Evolutionary conservation across 2,797 vertebrate genomes (phyloP).

Genomic region (Knipowitschia caucasica): DNA sequence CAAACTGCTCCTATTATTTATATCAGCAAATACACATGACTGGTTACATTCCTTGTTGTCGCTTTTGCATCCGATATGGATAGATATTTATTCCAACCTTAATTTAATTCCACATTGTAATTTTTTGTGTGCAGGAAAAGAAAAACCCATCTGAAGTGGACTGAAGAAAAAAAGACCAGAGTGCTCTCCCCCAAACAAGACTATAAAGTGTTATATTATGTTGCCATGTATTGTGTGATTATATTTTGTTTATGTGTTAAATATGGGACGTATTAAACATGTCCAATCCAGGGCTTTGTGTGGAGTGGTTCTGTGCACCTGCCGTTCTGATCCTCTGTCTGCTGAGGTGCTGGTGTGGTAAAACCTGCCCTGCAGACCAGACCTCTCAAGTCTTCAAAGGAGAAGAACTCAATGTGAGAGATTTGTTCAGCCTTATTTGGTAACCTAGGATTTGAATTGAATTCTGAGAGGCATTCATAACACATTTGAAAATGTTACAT

Average conservation of each 20-base stretch:
- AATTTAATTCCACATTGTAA: conserved; percentile 74
- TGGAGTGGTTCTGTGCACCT: conserved; percentile 23
- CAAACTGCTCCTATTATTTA: background rate
- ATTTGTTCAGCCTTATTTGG: conserved; percentile 86
- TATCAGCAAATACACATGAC: background rate
- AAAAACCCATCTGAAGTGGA: conserved; percentile 68
- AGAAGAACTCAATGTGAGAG: conserved; percentile 77
- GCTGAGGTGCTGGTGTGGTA: conserved; percentile 67
- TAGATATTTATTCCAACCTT: conserved; percentile 53
- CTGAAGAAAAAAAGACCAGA: background rate
- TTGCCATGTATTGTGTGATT: background rate
- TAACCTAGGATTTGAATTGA: conserved; percentile 83
- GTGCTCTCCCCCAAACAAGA: background rate
- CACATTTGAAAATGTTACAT: conserved; percentile 81
- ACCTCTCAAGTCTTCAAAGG: conserved; percentile 81
- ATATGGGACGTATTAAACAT: conserved; percentile 35
- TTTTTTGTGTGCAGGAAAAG: conserved; percentile 74
- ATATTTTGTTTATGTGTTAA: background rate
- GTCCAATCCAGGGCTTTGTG: conserved; percentile 12
- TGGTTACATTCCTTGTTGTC: background rate
- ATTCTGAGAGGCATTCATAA: conserved; percentile 81
- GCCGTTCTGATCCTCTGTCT: conserved; percentile 33
- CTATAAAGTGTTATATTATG: conserved; percentile 1
- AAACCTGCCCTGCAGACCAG: conserved; percentile 81
- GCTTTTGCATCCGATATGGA: background rate